Evolutionary conservation across 2,888 invertebrate species (phyloP).

Genomic region (Drosophila lacicola): DNA sequence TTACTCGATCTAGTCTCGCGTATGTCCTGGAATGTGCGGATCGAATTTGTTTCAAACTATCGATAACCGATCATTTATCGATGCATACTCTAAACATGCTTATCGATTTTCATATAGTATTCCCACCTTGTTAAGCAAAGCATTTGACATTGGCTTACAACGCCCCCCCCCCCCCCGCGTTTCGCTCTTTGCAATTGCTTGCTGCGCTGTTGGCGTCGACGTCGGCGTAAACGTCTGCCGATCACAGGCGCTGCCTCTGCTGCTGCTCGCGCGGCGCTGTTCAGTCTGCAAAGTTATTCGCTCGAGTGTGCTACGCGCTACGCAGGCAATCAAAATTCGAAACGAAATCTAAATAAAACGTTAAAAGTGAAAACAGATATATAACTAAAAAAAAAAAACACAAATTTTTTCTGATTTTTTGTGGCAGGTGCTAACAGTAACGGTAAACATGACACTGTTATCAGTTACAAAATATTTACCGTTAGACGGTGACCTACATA

Average conservation of each 20-base stretch:
- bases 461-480: slow-evolving; percentile 69
- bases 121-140: not conserved
- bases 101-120: too few relatives aligned
- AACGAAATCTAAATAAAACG: slow-evolving; percentile 18
- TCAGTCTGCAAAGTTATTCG: slow-evolving; percentile 71
- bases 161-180: slow-evolving; percentile 4
- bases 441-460: slow-evolving; percentile 73
- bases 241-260: slow-evolving; percentile 39
- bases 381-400: slow-evolving; percentile 15
- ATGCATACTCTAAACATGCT: too few relatives aligned
- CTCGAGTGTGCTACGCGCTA: slow-evolving; percentile 63
- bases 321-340: slow-evolving; percentile 24
- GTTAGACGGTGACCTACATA: slow-evolving; percentile 58
- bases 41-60: too few relatives aligned
- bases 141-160: slow-evolving; percentile 54
- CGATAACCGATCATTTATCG: too few relatives aligned
- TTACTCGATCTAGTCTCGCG: too few relatives aligned
- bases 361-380: slow-evolving; percentile 69
- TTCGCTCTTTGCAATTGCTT: slow-evolving; percentile 7
- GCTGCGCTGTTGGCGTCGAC: slow-evolving; percentile 16
- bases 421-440: slow-evolving; percentile 71
- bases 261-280: slow-evolving; percentile 40
- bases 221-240: slow-evolving; percentile 12
- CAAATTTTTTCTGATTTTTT: slow-evolving; percentile 23
- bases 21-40: too few relatives aligned